Evolutionary conservation across 2,797 vertebrate genomes (phyloP).

Genomic region (Cynodonichthys magdalenae): DNA sequence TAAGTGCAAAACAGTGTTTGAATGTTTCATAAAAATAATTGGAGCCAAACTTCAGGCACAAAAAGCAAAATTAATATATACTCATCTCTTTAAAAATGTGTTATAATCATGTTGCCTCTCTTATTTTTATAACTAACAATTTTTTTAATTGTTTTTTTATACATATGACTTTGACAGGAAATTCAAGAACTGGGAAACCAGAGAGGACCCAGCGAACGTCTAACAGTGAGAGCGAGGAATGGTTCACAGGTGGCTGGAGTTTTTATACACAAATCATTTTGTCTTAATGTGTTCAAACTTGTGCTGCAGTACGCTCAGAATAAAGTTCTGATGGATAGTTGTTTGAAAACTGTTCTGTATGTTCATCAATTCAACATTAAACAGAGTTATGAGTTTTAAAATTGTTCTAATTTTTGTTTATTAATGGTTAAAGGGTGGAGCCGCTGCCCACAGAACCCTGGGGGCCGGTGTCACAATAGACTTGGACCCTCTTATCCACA

Average conservation of each 20-base stretch:
- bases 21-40: neutral
- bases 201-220: constrained; percentile 21
- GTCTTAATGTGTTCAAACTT: no score
- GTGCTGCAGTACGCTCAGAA: neutral
- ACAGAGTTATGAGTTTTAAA: neutral
- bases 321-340: neutral
- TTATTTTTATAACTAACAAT: no score
- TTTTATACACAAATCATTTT: neutral
- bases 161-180: constrained; percentile 31
- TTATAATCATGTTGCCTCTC: neutral
- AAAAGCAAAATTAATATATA: neutral
- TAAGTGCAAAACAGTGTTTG: neutral
- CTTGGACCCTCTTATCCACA: neutral
- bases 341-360: neutral
- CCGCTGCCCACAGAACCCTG: constrained; percentile 21
- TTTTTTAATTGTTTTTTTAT: no score
- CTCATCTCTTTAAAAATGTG: neutral
- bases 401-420: neutral
- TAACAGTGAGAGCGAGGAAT: constrained; percentile 70
- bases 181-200: constrained; percentile 39
- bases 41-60: neutral
- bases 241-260: constrained; percentile 38
- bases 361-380: neutral
- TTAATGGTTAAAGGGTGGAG: neutral
- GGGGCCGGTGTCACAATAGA: constrained; percentile 14